phyloP scores from a whole-genome alignment of 2,113 vertebrate species.

The Sander lucioperca region DNA sequence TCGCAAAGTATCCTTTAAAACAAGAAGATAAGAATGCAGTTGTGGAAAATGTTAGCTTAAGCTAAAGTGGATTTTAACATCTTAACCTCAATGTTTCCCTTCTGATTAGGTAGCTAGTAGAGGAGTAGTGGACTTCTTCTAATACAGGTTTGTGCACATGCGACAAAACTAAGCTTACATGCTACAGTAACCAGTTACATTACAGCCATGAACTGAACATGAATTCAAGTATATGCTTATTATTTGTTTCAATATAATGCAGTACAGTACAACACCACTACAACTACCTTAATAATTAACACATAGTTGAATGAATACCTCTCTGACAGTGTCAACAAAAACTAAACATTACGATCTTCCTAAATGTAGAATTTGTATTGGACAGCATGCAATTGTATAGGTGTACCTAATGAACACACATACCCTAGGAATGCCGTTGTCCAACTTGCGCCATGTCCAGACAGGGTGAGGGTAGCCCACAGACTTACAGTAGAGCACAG shows the following conservation, averaged over 20 bases:
- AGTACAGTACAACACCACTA: not conserved
- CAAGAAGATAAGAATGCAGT: not conserved
- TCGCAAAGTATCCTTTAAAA: not conserved
- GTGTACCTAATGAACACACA: conserved; percentile 37
- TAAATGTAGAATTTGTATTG: not conserved
- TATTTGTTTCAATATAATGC: not conserved
- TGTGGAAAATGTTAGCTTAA: conserved; percentile 9
- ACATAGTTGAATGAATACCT: not conserved
- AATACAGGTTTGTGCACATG: not conserved
- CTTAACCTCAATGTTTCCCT: conserved; percentile 14
- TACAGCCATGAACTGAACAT: not conserved
- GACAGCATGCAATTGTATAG: not conserved
- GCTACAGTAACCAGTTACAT: not conserved
- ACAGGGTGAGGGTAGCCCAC: conserved; percentile 93
- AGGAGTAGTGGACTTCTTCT: not conserved
- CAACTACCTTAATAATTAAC: not conserved
- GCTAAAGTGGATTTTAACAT: conserved; percentile 34
- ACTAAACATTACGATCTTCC: not conserved
- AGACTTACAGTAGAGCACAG: conserved; percentile 94
- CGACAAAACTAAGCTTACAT: not conserved
- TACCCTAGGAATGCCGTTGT: conserved; percentile 86
- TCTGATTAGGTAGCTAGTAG: not conserved
- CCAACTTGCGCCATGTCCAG: conserved; percentile 92
- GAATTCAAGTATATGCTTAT: too few species aligned
- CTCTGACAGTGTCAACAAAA: not conserved